Evolutionary conservation across 2,888 invertebrate species (phyloP), one percentile per base, ranked within the genome.

Genomic region (Apotomis turbidana): DNA sequence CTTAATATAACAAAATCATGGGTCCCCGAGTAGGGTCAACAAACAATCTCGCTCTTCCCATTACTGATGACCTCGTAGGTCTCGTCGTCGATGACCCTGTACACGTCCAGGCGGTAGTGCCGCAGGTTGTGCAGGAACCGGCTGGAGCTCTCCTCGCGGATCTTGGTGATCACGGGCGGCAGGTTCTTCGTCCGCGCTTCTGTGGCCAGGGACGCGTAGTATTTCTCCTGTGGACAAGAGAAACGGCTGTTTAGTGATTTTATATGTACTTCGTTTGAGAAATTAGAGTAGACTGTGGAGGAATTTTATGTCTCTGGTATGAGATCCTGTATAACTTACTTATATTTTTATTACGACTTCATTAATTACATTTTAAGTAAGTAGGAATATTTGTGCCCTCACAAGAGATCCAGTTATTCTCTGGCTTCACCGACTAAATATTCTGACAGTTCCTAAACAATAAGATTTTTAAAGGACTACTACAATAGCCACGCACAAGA

Each of bases 131-230:
- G 95, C 10, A 95, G 90, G 83, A 95, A 95, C 5, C 95, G 83
- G 54, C 85, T 88, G 4, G 95, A 95, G 78, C 96, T 96, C 77
- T 95, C 94, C 74, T 96, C 95, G 64, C 96, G 94, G 44, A 97
- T 93, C 80, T 95, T 95, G 8, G 95, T 94, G 59, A 97, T 91
- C 3, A 96, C 96, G 0, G 95, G 94, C 0, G 96, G 96, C 3
- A 97, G 88, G 1, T 94, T 94, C 36, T 90, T 86, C 10, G 95
- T 93, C n/a, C 92, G 90, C 0, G 95, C 96, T 74, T 95, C 94
- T 0, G 88, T 83, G 0, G 96, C 95, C 36, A 97, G 85, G 15
- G 96, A 95, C 10, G 95, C 94, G 86, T 96, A 96, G 83, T 97
- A 97, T 57, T 88, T 88, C 81, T 95, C 95, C 91, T 96, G 95